phyloP scores from a whole-genome alignment of 2,888 invertebrate genomes.

The Nemotelus pantherinus region DNA sequence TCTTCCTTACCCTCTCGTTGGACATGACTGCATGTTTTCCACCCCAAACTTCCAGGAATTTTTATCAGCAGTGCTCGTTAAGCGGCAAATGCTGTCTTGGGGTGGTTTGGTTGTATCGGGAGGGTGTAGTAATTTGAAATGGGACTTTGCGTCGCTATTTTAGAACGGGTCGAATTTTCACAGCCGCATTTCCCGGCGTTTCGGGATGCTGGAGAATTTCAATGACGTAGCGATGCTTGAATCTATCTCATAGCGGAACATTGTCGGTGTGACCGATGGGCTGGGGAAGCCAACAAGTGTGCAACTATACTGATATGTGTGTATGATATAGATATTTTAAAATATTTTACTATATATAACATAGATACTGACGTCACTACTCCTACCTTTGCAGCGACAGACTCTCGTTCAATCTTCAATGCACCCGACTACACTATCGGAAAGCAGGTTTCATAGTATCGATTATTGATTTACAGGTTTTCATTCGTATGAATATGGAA shows the following conservation, averaged over 20 bases:
- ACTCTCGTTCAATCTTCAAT: not conserved
- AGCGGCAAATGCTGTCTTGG: conserved; percentile 24
- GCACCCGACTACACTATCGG: conserved; percentile 1
- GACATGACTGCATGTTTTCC: conserved; percentile 3
- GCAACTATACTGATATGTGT: too few species aligned
- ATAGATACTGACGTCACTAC: conserved; percentile 41
- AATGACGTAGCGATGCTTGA: conserved; percentile 3
- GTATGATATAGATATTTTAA: too few species aligned
- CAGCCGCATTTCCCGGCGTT: not conserved
- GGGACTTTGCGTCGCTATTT: conserved; percentile 35
- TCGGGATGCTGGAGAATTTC: conserved; percentile 37
- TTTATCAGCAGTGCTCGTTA: conserved; percentile 48
- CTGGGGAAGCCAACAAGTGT: too few species aligned
- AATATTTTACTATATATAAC: not conserved
- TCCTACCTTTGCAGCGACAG: conserved; percentile 23
- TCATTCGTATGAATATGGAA: not conserved
- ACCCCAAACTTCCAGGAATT: conserved; percentile 46
- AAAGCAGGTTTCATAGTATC: conserved; percentile 2
- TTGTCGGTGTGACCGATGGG: too few species aligned
- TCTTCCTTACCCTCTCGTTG: conserved; percentile 6
- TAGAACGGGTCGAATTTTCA: not conserved
- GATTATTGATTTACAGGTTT: conserved; percentile 29
- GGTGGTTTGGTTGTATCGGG: conserved; percentile 12
- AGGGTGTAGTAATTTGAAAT: conserved; percentile 29
- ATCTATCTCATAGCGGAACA: not conserved